phyloP scores from a whole-genome alignment of 2,797 vertebrate genomes.

The Furcifer pardalis region DNA sequence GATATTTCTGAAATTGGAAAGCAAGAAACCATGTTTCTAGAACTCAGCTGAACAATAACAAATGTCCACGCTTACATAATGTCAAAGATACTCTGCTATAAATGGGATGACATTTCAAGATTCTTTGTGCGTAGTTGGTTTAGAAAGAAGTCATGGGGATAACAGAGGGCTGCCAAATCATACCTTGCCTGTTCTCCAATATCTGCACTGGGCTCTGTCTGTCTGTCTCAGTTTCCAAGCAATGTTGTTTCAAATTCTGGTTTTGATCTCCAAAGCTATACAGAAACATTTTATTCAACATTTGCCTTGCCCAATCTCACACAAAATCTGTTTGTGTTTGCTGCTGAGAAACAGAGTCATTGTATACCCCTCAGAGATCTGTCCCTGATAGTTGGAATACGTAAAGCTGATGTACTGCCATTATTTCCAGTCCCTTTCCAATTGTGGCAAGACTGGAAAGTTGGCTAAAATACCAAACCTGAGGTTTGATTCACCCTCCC shows the following conservation, averaged over 20 bases:
- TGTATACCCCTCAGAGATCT: conserved; percentile 15
- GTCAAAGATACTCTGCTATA: background rate
- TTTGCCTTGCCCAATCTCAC: background rate
- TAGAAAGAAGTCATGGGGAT: background rate
- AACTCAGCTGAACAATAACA: background rate
- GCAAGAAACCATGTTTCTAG: background rate
- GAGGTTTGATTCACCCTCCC: conserved; percentile 9
- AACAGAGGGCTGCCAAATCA: background rate
- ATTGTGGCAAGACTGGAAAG: conserved; percentile 19
- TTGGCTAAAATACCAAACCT: conserved; percentile 20
- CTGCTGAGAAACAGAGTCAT: conserved; percentile 15
- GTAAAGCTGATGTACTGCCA: conserved; percentile 16
- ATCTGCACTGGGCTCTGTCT: background rate
- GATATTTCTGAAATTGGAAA: background rate
- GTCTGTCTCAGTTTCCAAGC: background rate
- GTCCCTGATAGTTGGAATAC: conserved; percentile 23
- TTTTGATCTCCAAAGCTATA: conserved; percentile 4
- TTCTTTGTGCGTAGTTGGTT: background rate
- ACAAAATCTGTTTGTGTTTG: conserved; percentile 20
- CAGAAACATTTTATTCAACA: background rate
- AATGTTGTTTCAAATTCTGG: conserved; percentile 1
- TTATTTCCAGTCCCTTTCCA: conserved; percentile 21
- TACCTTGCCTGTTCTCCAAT: background rate
- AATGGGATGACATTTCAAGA: background rate
- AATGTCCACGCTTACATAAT: background rate